A percentile compares a stretch with the other conserved stretches of the same genome.
Conservation (phyloP, 1,140 invertebrate species). For the Megalopta genalis region DNA sequence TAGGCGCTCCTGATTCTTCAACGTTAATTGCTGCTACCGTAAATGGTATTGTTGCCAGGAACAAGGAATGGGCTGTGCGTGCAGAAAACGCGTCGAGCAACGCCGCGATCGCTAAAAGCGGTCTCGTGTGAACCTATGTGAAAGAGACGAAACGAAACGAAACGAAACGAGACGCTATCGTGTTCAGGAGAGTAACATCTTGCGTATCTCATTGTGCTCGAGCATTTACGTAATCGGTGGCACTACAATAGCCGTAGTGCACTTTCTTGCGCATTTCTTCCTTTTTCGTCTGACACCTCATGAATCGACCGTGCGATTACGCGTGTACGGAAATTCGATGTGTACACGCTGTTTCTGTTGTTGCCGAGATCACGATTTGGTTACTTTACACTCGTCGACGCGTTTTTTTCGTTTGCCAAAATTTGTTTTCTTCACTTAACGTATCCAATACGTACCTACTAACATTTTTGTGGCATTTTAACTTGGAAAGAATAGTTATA, state of each 20-base stretch:
- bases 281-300: slow-evolving; percentile 21
- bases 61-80: slow-evolving; percentile 14
- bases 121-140: slow-evolving; percentile 9
- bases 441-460: too few species aligned
- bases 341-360: too few species aligned
- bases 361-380: too few species aligned
- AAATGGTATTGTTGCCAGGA: neutral
- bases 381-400: too few species aligned
- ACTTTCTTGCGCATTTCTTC: slow-evolving; percentile 32
- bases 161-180: neutral
- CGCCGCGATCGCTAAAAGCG: slow-evolving; percentile 23
- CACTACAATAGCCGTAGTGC: slow-evolving; percentile 12
- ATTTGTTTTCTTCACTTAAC: too few species aligned
- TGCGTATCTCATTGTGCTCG: slow-evolving; percentile 31
- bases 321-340: too few species aligned
- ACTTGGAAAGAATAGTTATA: too few species aligned
- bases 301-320: too few species aligned
- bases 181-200: slow-evolving; percentile 37
- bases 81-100: slow-evolving; percentile 25
- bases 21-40: neutral
- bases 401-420: too few species aligned
- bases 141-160: slow-evolving; percentile 5
- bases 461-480: too few species aligned
- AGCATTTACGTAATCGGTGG: slow-evolving; percentile 45
- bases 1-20: neutral